A percentile compares a stretch with the other conserved stretches of the same genome.
These are phyloP conservation scores for Ormyrus nitidulus DNA, from an alignment of 2,888 invertebrate genomes.

Conservation along the genomic window DNA sequence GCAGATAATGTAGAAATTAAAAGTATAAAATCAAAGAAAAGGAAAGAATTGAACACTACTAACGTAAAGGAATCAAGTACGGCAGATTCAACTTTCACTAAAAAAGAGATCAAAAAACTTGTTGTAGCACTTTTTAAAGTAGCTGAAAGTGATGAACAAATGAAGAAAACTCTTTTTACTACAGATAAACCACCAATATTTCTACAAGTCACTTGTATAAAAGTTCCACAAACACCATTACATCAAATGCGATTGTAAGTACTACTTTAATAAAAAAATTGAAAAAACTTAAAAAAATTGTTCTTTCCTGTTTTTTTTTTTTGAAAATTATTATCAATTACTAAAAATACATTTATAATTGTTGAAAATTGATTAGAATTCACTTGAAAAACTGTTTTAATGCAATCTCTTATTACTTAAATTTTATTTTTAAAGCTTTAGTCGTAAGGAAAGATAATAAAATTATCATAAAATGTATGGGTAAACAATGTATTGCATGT, in stretches of 20 bases:
- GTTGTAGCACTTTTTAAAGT: conserved; percentile 72
- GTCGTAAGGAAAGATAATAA: not conserved
- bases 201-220: conserved; percentile 80
- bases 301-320: no score
- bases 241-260: conserved; percentile 82
- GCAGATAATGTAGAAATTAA: conserved; percentile 51
- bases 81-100: conserved; percentile 56
- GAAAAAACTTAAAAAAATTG: conserved; percentile 5
- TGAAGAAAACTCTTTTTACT: conserved; percentile 76
- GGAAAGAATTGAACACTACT: conserved; percentile 28
- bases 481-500: conserved; percentile 5
- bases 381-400: not conserved
- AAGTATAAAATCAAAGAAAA: conserved; percentile 41
- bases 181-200: conserved; percentile 78
- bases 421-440: no score
- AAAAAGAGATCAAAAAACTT: conserved; percentile 67
- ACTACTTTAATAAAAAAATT: conserved; percentile 36
- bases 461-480: not conserved
- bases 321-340: no score
- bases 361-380: not conserved
- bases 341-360: not conserved
- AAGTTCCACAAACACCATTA: conserved; percentile 80
- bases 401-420: no score
- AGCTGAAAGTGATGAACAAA: conserved; percentile 66
- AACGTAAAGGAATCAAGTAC: conserved; percentile 20